Evolutionary conservation across 1,140 invertebrate species (phyloP).

Genomic region (Pogonomyrmex barbatus): DNA sequence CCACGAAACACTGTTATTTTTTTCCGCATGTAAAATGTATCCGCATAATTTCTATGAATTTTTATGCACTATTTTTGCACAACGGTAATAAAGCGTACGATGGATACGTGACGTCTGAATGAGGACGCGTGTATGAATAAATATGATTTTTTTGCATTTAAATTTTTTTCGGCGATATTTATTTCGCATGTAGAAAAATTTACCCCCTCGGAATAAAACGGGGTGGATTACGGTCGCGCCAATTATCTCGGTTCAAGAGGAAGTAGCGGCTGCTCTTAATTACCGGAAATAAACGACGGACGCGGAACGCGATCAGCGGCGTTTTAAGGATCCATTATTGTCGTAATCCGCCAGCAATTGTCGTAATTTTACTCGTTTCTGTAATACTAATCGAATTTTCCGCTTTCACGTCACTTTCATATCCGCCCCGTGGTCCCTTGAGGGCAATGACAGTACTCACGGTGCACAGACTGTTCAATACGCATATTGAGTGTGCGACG

Average conservation of each 20-base stretch:
- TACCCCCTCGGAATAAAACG: neutral
- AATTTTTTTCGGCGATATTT: conserved; percentile 29
- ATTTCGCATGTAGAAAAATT: conserved; percentile 13
- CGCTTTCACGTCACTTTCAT: conserved; percentile 60
- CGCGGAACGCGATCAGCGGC: neutral
- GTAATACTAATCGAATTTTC: conserved; percentile 46
- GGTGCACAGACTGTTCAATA: neutral
- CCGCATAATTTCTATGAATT: conserved; percentile 49
- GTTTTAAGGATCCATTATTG: conserved; percentile 32
- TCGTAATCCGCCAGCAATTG: conserved; percentile 1
- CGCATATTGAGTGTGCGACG: conserved; percentile 33
- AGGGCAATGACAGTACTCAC: conserved; percentile 49
- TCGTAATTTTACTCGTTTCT: conserved; percentile 48
- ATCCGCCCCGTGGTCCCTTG: conserved; percentile 42
- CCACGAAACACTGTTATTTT: neutral
- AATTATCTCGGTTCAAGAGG: conserved; percentile 18
- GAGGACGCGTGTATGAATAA: conserved; percentile 1
- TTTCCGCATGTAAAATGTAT: conserved; percentile 6
- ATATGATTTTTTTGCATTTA: conserved; percentile 21
- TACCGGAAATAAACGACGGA: conserved; percentile 20
- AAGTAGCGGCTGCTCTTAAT: conserved; percentile 14
- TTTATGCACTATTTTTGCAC: conserved; percentile 32
- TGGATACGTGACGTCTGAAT: neutral
- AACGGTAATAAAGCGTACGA: conserved; percentile 43
- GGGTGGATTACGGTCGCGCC: neutral